Evolutionary conservation across 2,888 invertebrate species (phyloP).

Genomic region (Caenorhabditis panamensis): DNA sequence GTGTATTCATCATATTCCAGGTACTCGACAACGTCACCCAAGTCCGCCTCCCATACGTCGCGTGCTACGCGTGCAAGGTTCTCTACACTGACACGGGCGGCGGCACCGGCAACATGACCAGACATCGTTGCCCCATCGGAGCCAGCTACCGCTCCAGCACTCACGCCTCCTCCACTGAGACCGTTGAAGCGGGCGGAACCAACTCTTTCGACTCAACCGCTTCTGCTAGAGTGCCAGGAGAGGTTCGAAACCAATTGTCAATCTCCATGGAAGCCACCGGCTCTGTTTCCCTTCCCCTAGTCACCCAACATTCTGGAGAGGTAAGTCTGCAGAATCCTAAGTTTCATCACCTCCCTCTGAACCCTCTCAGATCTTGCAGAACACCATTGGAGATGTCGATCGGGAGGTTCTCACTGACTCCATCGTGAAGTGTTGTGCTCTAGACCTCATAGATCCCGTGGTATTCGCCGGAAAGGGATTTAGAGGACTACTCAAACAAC

Average conservation of each 20-base stretch:
- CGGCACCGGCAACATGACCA: slow-evolving; percentile 80
- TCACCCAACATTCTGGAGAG: slow-evolving; percentile 60
- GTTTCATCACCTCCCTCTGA: not conserved
- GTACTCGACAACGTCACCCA: slow-evolving; percentile 77
- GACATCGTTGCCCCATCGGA: slow-evolving; percentile 78
- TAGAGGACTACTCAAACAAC: slow-evolving; percentile 45
- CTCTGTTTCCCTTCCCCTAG: slow-evolving; percentile 16
- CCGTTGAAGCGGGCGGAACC: slow-evolving; percentile 55
- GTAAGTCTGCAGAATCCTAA: slow-evolving; percentile 2
- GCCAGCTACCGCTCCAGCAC: slow-evolving; percentile 72
- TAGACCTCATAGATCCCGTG: slow-evolving; percentile 68
- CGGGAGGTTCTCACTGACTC: slow-evolving; percentile 67
- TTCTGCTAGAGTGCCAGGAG: slow-evolving; percentile 11
- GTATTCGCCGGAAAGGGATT: slow-evolving; percentile 68
- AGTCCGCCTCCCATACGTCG: slow-evolving; percentile 78
- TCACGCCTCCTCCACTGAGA: slow-evolving; percentile 67
- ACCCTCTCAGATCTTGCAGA: slow-evolving; percentile 55
- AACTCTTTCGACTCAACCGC: slow-evolving; percentile 66
- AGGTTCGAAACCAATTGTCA: slow-evolving; percentile 3
- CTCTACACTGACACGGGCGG: slow-evolving; percentile 80
- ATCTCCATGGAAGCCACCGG: slow-evolving; percentile 26
- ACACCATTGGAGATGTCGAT: slow-evolving; percentile 69
- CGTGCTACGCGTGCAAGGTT: slow-evolving; percentile 80
- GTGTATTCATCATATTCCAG: slow-evolving; percentile 31
- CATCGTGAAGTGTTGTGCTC: slow-evolving; percentile 65